A percentile compares a stretch with the other conserved stretches of the same genome.
These are phyloP conservation scores for Oostethus manadensis DNA, from an alignment of 2,113 vertebrate genomes.

Conservation along the genomic window DNA sequence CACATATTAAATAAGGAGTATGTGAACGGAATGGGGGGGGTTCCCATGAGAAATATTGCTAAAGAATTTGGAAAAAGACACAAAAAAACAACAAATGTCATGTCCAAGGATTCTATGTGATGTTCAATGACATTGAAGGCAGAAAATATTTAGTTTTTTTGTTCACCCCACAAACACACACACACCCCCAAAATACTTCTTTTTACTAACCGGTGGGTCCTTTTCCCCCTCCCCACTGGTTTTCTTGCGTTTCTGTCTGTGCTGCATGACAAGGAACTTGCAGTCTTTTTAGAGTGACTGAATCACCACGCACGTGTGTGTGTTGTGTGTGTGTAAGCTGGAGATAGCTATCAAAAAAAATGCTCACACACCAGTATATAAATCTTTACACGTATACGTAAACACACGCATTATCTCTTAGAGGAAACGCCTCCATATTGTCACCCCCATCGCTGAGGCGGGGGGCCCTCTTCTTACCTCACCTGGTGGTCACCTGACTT, in stretches of 20 bases:
- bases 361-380: slow-evolving; percentile 27
- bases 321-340: slow-evolving; percentile 15
- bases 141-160: slow-evolving; percentile 52
- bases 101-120: slow-evolving; percentile 68
- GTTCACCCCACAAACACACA: background rate
- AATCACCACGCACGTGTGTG: slow-evolving; percentile 52
- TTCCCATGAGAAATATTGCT: slow-evolving; percentile 65
- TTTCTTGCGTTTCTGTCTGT: slow-evolving; percentile 53
- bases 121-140: slow-evolving; percentile 67
- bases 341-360: slow-evolving; percentile 37
- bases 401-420: slow-evolving; percentile 34
- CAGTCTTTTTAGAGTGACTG: slow-evolving; percentile 57
- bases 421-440: slow-evolving; percentile 59
- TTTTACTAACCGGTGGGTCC: slow-evolving; percentile 47
- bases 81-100: slow-evolving; percentile 47
- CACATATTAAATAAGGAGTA: slow-evolving; percentile 65
- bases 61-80: slow-evolving; percentile 29
- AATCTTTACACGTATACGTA: slow-evolving; percentile 1
- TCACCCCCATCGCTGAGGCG: slow-evolving; percentile 61
- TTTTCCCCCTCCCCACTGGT: slow-evolving; percentile 48
- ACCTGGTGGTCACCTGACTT: slow-evolving; percentile 76
- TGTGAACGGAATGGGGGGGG: too few relatives aligned
- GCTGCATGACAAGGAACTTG: slow-evolving; percentile 63
- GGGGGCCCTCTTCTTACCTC: slow-evolving; percentile 72
- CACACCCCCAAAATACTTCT: slow-evolving; percentile 24